phyloP scores from a whole-genome alignment of 2,113 vertebrate species.

The Protomyctophum bolini region DNA sequence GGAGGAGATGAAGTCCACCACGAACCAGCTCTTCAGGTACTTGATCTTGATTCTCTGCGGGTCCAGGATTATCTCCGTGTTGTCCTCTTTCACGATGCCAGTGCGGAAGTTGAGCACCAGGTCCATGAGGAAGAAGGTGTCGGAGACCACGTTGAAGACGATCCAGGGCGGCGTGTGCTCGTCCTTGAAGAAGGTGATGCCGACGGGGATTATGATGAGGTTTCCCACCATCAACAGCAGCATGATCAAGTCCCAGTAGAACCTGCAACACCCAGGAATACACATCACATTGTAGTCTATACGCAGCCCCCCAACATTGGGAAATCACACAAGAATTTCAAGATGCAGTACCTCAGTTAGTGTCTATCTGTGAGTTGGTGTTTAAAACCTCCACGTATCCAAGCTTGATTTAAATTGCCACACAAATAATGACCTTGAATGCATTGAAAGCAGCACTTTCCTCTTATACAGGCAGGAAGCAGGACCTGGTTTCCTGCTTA shows the following conservation, averaged over 20 bases:
- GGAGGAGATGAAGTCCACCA: slow-evolving; percentile 98
- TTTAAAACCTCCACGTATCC: no score
- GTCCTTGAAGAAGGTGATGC: slow-evolving; percentile 99
- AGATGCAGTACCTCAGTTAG: no score
- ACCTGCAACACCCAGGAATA: slow-evolving; percentile 75
- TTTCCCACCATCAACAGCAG: slow-evolving; percentile 98
- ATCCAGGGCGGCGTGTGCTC: slow-evolving; percentile 98
- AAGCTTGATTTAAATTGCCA: no score
- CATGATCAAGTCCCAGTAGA: slow-evolving; percentile 99
- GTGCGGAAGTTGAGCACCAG: slow-evolving; percentile 98
- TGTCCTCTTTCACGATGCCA: slow-evolving; percentile 98
- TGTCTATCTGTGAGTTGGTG: no score
- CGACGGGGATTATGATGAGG: slow-evolving; percentile 98
- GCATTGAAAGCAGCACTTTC: no score
- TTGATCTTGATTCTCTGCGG: slow-evolving; percentile 96
- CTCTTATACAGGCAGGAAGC: no score
- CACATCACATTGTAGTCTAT: not conserved
- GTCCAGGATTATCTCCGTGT: slow-evolving; percentile 97
- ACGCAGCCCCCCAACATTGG: no score
- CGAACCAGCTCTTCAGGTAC: slow-evolving; percentile 97
- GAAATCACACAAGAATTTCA: no score
- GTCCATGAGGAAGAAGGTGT: slow-evolving; percentile 98
- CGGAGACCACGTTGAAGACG: slow-evolving; percentile 97
- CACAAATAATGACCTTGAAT: no score
- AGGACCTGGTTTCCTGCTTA: no score